Base-by-base conservation (phyloP, 2,797 vertebrate species). In the Enteromius anoplus region DNA sequence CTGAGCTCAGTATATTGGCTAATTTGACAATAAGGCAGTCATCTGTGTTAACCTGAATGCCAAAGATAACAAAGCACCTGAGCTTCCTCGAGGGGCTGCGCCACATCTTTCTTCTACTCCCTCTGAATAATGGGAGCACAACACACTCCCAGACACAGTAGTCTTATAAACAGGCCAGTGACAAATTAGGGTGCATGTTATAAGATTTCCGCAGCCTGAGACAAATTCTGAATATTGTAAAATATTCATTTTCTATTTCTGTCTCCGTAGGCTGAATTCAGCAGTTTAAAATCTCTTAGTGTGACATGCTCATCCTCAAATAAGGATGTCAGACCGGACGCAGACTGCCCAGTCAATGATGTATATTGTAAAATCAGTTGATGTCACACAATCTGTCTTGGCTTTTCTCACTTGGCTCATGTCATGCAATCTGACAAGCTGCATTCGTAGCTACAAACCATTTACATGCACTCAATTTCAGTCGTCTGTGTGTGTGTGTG, bases 41-140 rank as follows among this genome's bases (percentile, higher is more conserved):
- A 93, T 94, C 93, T 93, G 92, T 92, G 92, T 90, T 94, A 94
- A 95, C 92, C 91, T 91, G 93, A 91, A 92, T 92, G 92, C 92
- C 92, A 89, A 90, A 83, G 82, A 87, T 85, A 85, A 80, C 88
- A 92, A 91, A 94, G 91, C 94, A 95, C 94, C 94, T 95, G 93
- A 94, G 94, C 88, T 93, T 92, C 91, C 93, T 93, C 93, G 60
- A 89, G 93, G 94, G 93, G 92, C 77, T 86, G 88, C 88, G 64
- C 91, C 88, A 86, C 89, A 89, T 91, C 92, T 90, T 89, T 90
- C 88, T 78, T 78, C 69, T 51, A 17, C 71, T 84, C 55, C 58
- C 34, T 69, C 55, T 85, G 83, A 69, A 65, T 78, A 66, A 85
- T 69, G 80, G 53, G 51, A 78, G 76, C 68, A 40, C 32, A 83